Evolutionary conservation across 2,797 vertebrate species (phyloP), one percentile per base, ranked within the genome.

Genomic region (Luscinia luscinia): DNA sequence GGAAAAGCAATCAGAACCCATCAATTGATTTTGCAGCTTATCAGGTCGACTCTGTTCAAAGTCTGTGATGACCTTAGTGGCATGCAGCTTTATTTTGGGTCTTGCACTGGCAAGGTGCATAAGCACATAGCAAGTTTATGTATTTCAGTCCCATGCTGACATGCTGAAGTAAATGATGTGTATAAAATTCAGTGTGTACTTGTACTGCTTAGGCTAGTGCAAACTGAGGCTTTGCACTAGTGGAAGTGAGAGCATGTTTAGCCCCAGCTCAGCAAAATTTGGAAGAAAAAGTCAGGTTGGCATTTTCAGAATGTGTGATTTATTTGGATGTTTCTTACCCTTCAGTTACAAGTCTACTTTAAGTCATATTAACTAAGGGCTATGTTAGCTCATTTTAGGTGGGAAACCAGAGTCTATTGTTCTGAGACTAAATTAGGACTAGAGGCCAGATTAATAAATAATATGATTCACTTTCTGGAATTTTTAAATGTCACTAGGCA

Each of bases 401-500:
- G 70, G 20, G 30, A 89, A 87, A 70, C n/a, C 34, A 32, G 67
- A 84, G 38, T 94, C 72, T 80, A 21, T 89, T 91, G 68, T 90
- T 94, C 84, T 87, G 79, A 89, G 54, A 75, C 49, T 91, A 92
- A 95, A 89, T 87, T 90, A 80, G 81, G 77, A 66, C 90, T 84
- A 89, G 83, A 67, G 84, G 90, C 77, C 70, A 94, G 67, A 94
- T 96, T 78, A 96, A 96, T 95, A 93, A 94, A 93, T 94, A 88
- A 94, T 96, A 90, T 67, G 83, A 74, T 87, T 91, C 86, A 77
- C 67, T 94, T 88, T 87, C 57, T 55, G 92, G 45, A 89, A 87
- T 82, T 87, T 55, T 84, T 73, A 93, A 91, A 77, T 92, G 49
- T 93, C 52, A 40, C 66, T 74, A 81, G 86, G 76, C 80, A 69